Conservation (phyloP, 1,140 invertebrate species). For the Copidosoma floridanum region DNA sequence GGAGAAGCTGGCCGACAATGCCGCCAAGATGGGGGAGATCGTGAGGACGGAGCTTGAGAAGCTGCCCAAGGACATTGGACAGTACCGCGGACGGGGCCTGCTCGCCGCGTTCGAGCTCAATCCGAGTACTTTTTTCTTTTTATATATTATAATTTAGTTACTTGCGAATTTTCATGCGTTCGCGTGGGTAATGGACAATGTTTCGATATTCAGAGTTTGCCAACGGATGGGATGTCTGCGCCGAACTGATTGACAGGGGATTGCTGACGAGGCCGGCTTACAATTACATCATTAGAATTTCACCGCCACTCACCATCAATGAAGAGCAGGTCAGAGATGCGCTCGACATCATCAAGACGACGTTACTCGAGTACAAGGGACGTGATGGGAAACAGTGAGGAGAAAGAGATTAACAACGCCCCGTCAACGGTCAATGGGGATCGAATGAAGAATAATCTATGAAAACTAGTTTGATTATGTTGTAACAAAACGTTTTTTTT, state of each 20-base stretch:
- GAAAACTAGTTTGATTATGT: too few relatives aligned
- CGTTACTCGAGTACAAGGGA: constrained; percentile 31
- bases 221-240: constrained; percentile 69
- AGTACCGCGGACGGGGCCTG: constrained; percentile 73
- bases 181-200: too few relatives aligned
- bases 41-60: constrained; percentile 63
- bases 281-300: constrained; percentile 72
- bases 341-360: constrained; percentile 60
- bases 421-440: too few relatives aligned
- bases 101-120: constrained; percentile 75
- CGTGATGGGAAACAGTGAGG: too few relatives aligned
- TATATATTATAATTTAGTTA: too few relatives aligned
- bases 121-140: too few relatives aligned
- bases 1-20: constrained; percentile 74
- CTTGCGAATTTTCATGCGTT: too few relatives aligned
- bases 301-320: constrained; percentile 70
- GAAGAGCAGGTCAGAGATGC: constrained; percentile 64
- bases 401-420: too few relatives aligned
- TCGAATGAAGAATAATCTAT: too few relatives aligned
- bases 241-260: constrained; percentile 66
- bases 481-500: too few relatives aligned
- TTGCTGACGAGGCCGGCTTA: constrained; percentile 77
- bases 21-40: constrained; percentile 66
- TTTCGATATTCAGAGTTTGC: constrained; percentile 58
- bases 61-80: constrained; percentile 64